Conservation (phyloP, 2,888 invertebrate genomes). For the Carcina quercana region DNA sequence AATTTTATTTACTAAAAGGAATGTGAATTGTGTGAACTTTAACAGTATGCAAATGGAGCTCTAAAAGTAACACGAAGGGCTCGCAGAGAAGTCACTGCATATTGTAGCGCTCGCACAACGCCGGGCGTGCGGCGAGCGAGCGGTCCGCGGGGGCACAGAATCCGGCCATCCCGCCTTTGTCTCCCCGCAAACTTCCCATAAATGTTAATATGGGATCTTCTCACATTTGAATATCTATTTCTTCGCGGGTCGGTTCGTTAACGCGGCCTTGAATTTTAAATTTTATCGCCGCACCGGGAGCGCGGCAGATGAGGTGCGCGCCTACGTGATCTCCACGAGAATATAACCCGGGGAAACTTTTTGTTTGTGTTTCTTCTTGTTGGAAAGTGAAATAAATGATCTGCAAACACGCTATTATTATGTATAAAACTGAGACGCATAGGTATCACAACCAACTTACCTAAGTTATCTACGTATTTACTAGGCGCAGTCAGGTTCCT, state of each 20-base stretch:
- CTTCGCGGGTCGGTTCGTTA: slow-evolving; percentile 74
- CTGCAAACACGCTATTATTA: slow-evolving; percentile 15
- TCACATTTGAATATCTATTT: slow-evolving; percentile 75
- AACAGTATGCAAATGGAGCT: too few species aligned
- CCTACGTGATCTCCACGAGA: slow-evolving; percentile 65
- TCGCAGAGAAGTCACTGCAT: slow-evolving; percentile 26
- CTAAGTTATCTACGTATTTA: too few species aligned
- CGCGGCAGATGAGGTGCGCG: slow-evolving; percentile 69
- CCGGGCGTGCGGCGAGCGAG: slow-evolving; percentile 11
- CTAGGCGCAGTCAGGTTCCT: too few species aligned
- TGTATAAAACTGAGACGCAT: too few species aligned
- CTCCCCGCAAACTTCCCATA: slow-evolving; percentile 73
- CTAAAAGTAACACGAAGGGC: neutral
- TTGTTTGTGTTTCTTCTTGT: slow-evolving; percentile 51
- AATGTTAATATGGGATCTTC: slow-evolving; percentile 74
- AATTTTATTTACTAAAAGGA: too few species aligned
- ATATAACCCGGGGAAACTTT: slow-evolving; percentile 60
- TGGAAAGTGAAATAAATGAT: slow-evolving; percentile 36
- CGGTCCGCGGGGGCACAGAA: slow-evolving; percentile 38
- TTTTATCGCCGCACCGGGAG: slow-evolving; percentile 68
- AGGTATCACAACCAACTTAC: too few species aligned
- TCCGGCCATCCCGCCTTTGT: slow-evolving; percentile 52
- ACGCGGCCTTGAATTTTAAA: slow-evolving; percentile 75
- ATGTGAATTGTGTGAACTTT: too few species aligned
- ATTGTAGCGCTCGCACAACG: slow-evolving; percentile 24